A percentile compares a stretch with the other conserved stretches of the same genome.
These are phyloP conservation scores for Phaenicophaeus curvirostris DNA, from an alignment of 2,797 vertebrate genomes.

Conservation along the genomic window DNA sequence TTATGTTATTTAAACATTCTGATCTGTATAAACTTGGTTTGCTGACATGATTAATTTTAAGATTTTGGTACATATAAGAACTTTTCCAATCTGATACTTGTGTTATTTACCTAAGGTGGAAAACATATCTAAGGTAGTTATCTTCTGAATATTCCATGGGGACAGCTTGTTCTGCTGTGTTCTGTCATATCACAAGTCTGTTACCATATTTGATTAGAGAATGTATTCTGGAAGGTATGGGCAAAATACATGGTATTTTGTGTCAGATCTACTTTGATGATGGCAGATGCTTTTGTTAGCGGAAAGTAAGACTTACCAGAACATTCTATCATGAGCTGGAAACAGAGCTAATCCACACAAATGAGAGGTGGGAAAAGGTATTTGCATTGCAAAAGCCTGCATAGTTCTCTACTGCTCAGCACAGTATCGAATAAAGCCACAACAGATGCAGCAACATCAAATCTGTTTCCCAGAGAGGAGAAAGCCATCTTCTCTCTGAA, in stretches of 20 bases:
- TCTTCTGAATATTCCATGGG: background rate
- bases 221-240: background rate
- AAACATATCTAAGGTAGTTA: background rate
- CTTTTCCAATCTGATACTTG: background rate
- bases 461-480: background rate
- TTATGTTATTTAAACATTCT: background rate
- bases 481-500: background rate
- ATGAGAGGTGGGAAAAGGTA: background rate
- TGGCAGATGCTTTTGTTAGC: background rate
- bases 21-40: background rate
- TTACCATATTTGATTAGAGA: background rate
- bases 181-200: background rate
- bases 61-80: background rate
- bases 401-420: background rate
- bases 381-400: slow-evolving; percentile 11
- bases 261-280: background rate
- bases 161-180: background rate
- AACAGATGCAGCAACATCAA: background rate
- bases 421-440: background rate
- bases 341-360: background rate
- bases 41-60: background rate
- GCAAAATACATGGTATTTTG: background rate
- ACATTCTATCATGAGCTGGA: background rate
- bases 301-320: background rate
- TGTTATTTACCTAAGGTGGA: background rate